These are phyloP conservation scores for Tachysurus fulvidraco DNA, from an alignment of 2,113 vertebrate species.

Conservation along the genomic window DNA sequence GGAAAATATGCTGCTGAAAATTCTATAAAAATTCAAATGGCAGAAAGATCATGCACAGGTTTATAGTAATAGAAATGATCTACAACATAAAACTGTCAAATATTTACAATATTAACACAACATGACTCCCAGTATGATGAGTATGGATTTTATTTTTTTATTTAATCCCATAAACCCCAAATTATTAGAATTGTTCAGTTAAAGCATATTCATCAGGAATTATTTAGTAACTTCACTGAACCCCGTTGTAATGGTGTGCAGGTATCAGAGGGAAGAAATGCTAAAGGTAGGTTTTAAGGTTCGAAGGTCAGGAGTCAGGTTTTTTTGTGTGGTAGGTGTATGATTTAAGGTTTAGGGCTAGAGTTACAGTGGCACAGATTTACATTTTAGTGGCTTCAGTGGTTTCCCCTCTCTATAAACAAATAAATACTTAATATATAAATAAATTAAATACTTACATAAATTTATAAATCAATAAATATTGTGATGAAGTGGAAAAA, in stretches of 20 bases:
- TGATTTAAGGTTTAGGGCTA: background rate
- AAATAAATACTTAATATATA: background rate
- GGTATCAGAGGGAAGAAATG: background rate
- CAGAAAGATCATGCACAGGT: background rate
- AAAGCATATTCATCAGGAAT: background rate
- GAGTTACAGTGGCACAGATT: background rate
- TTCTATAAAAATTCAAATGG: background rate
- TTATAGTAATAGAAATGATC: background rate
- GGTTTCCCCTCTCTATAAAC: background rate
- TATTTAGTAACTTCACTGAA: background rate
- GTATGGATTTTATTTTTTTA: background rate
- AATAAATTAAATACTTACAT: background rate
- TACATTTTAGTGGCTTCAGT: background rate
- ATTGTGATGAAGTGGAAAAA: too few relatives aligned
- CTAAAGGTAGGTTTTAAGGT: background rate
- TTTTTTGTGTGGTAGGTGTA: background rate
- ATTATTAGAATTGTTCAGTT: background rate
- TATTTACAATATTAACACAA: background rate
- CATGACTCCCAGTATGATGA: background rate
- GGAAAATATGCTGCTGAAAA: constrained; percentile 3
- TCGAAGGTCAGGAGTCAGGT: background rate
- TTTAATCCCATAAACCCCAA: background rate
- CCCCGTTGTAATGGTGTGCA: background rate
- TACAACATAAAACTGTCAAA: background rate
- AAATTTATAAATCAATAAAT: too few relatives aligned